A percentile compares a stretch with the other conserved stretches of the same genome.
Evolutionary conservation across 92 coral and sea anemone species (phyloP).

Genomic region (Virgularia gustaviana): DNA sequence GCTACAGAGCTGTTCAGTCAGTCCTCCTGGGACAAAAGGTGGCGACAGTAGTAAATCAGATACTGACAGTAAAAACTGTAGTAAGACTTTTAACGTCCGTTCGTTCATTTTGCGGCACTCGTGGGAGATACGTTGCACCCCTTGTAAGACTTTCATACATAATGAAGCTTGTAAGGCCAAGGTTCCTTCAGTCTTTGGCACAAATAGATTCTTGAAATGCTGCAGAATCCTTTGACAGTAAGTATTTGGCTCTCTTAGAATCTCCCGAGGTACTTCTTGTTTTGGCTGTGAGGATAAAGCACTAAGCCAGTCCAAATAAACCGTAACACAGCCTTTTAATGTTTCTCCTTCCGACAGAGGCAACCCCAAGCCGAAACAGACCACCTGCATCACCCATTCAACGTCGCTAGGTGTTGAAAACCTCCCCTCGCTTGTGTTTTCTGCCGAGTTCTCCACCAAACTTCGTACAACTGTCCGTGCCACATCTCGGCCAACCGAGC

Average conservation of each 20-base stretch:
- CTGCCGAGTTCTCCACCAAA: conserved; percentile 59
- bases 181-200: conserved; percentile 66
- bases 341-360: conserved; percentile 92
- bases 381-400: conserved; percentile 96
- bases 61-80: conserved; percentile 68
- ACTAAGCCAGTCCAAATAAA: conserved; percentile 85
- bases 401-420: conserved; percentile 62
- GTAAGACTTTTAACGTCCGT: conserved; percentile 81
- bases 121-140: conserved; percentile 60
- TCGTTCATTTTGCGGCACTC: conserved; percentile 64
- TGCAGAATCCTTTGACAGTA: conserved; percentile 77
- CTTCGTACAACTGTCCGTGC: conserved; percentile 75
- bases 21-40: conserved; percentile 80
- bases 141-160: conserved; percentile 76
- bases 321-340: conserved; percentile 81
- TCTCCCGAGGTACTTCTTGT: conserved; percentile 72
- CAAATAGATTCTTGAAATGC: conserved; percentile 84
- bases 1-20: conserved; percentile 82
- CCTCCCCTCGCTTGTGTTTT: conserved; percentile 48
- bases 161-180: conserved; percentile 91
- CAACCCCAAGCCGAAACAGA: conserved; percentile 81
- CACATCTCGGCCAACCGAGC: conserved; percentile 78
- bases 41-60: conserved; percentile 82
- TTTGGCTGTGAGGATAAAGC: conserved; percentile 56
- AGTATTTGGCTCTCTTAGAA: conserved; percentile 68